Percentiles rank a stretch among this genome's conserved stretches.
Conservation (phyloP, 2,113 vertebrate species). For the Amia ocellicauda region DNA sequence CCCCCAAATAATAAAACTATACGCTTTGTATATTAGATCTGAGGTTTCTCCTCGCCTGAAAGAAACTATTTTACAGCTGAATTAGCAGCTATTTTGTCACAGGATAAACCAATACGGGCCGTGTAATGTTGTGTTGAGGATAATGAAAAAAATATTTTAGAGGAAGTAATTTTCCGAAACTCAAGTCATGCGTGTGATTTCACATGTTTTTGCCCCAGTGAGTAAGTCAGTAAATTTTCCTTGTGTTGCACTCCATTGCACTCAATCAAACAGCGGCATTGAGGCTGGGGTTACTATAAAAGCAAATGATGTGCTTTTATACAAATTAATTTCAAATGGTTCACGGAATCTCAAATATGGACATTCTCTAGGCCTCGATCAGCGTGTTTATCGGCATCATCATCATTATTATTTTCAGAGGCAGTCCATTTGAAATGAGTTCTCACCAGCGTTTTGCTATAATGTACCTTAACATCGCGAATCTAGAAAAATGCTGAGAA, state of each 20-base stretch:
- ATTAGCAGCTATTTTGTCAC: slow-evolving; percentile 1
- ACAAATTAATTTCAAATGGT: slow-evolving; percentile 6
- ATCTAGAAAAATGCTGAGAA: too few relatives aligned
- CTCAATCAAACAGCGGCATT: background rate
- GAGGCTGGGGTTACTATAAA: background rate
- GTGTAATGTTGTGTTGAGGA: background rate
- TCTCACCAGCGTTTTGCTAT: too few relatives aligned
- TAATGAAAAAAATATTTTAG: slow-evolving; percentile 1
- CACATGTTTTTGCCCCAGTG: background rate
- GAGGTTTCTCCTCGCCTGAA: background rate
- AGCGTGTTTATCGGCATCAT: too few relatives aligned
- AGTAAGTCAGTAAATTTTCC: background rate
- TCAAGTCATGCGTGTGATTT: slow-evolving; percentile 11
- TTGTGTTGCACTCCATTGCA: background rate
- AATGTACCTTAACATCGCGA: too few relatives aligned
- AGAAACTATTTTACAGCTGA: background rate
- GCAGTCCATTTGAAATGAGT: too few relatives aligned
- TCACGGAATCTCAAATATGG: background rate
- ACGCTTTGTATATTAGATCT: too few relatives aligned
- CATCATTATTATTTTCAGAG: too few relatives aligned
- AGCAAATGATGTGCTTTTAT: background rate
- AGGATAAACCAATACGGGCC: background rate
- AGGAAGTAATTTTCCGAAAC: background rate
- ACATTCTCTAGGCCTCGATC: slow-evolving; percentile 3
- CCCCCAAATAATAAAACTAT: too few relatives aligned